Percentiles rank a stretch among this genome's conserved stretches.
Conservation (phyloP, 2,797 vertebrate species). For the Carcharodon carcharias region DNA sequence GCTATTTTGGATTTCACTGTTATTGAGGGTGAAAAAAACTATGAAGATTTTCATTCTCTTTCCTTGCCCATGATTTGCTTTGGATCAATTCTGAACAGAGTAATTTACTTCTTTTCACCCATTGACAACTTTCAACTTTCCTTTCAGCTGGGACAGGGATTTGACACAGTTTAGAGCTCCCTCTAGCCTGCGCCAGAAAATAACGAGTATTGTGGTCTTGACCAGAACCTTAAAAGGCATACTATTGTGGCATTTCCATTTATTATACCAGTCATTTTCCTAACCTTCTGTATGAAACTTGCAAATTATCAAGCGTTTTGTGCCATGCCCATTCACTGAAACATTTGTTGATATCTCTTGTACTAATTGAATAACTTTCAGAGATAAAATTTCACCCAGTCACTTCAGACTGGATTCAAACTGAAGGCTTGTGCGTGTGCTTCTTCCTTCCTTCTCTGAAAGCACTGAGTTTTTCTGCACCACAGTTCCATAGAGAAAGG, state of each 20-base stretch:
- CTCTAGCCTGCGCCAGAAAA: neutral
- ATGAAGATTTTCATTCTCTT: neutral
- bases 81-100: neutral
- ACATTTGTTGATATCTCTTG: neutral
- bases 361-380: neutral
- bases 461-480: neutral
- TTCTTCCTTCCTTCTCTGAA: neutral
- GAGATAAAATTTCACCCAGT: neutral
- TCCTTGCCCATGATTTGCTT: neutral
- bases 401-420: neutral
- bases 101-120: neutral
- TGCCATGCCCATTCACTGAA: neutral
- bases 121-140: neutral
- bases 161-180: neutral
- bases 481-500: neutral
- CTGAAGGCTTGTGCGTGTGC: neutral
- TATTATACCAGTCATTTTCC: neutral
- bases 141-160: neutral
- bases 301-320: neutral
- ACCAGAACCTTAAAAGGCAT: neutral
- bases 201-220: neutral
- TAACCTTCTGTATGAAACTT: neutral
- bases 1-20: neutral
- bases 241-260: neutral
- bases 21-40: neutral